Evolutionary conservation across 2,113 vertebrate species (phyloP).

Genomic region (Microcebus tavaratra): DNA sequence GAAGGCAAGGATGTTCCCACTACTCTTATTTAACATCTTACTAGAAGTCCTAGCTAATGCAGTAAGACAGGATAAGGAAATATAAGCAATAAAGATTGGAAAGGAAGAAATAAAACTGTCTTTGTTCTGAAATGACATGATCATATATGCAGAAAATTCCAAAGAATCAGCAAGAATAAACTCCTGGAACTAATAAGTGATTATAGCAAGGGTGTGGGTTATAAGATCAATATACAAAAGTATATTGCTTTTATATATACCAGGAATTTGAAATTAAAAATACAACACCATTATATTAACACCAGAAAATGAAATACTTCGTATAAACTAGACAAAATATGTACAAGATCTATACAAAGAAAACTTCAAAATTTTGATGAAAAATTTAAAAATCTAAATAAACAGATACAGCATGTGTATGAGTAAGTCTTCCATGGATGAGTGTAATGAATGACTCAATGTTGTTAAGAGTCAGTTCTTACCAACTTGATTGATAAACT

Average conservation of each 20-base stretch:
- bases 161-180: background rate
- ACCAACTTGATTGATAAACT: background rate
- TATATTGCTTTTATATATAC: background rate
- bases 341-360: background rate
- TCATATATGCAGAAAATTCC: background rate
- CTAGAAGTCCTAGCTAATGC: background rate
- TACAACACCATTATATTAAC: background rate
- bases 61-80: background rate
- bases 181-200: background rate
- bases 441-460: too few relatives aligned
- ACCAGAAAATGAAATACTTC: conserved; percentile 20
- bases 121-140: background rate
- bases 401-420: background rate
- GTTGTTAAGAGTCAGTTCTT: background rate
- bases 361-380: background rate
- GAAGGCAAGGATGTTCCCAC: background rate
- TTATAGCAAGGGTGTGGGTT: background rate
- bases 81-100: background rate
- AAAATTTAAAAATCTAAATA: background rate
- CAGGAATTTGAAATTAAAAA: conserved; percentile 29
- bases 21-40: background rate
- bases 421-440: background rate
- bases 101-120: background rate
- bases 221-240: background rate
- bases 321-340: background rate